Base-by-base conservation (phyloP, 2,888 invertebrate genomes). In the Eilema griseolum region DNA sequence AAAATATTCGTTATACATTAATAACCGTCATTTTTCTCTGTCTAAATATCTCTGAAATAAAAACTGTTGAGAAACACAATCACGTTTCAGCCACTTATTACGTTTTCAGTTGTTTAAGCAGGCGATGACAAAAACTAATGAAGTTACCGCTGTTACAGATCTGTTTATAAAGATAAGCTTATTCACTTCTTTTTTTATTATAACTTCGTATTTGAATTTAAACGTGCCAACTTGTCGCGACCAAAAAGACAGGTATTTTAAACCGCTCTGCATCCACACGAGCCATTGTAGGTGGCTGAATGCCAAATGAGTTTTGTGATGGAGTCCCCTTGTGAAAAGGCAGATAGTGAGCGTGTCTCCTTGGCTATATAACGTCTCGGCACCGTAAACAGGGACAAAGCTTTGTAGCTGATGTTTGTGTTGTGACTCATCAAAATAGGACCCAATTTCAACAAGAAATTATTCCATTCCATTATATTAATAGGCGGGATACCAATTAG, bases 281-380 rank as follows among this genome's bases (percentile, higher is more conserved):
- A 88, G 86, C 89, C 90, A 89, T 90, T 91, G 92, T 92, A 88
- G 88, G 91, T 94, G 95, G 95, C 93, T 90, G 93, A 90, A 93
- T 94, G 94, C 95, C 94, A 95, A 95, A 94, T 94, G 94, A 94
- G 92, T 93, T 94, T 93, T 92, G 92, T 92, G 92, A 94, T 92
- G 91, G 87, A 92, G 92, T 89, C 91, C 88, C 88, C 89, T 88
- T 86, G 86, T 88, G 88, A 88, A 89, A 87, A 88, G 88, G 89
- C 88, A 89, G 89, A 92, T 91, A 92, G 90, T 90, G 87, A 90
- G 85, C 89, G 86, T 85, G 86, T 85, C 88, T 87, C 86, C 84
- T 85, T 85, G 82, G 82, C 88, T 85, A 85, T 88, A 88, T 85
- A 88, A 88, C 87, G 84, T 83, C 85, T 84, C 85, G 79, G 83